Percentiles rank a stretch among this genome's conserved stretches.
These are phyloP conservation scores for Peromyscus eremicus DNA, from an alignment of 2,797 vertebrate genomes.

Conservation along the genomic window DNA sequence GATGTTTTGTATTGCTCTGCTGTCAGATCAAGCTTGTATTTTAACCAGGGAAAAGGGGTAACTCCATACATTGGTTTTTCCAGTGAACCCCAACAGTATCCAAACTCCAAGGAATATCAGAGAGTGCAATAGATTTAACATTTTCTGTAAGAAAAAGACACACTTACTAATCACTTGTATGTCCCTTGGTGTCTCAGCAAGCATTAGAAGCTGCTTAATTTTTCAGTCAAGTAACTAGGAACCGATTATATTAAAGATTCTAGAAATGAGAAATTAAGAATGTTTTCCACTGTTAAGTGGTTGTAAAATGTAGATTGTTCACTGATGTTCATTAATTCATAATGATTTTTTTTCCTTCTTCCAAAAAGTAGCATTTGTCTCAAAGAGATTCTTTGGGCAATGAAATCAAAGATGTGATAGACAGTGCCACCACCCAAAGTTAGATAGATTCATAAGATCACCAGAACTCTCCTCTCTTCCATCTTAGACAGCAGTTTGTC, in stretches of 20 bases:
- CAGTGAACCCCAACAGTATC: conserved; percentile 85
- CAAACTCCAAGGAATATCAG: conserved; percentile 87
- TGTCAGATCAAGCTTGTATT: conserved; percentile 72
- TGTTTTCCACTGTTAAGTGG: conserved; percentile 45
- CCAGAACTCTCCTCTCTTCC: neutral
- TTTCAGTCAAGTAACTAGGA: conserved; percentile 63
- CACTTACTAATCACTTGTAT: conserved; percentile 81
- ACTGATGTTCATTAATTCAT: conserved; percentile 48
- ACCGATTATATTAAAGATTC: conserved; percentile 66
- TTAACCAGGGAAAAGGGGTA: conserved; percentile 82
- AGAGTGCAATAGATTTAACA: conserved; percentile 85
- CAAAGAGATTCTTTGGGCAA: neutral
- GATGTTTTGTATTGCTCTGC: conserved; percentile 72
- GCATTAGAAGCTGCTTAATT: conserved; percentile 76
- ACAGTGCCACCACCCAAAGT: neutral
- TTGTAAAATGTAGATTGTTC: conserved; percentile 45
- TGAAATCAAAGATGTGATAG: neutral
- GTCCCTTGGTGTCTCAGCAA: conserved; percentile 81
- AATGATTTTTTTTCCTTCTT: neutral
- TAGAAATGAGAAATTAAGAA: conserved; percentile 69
- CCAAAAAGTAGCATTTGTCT: conserved; percentile 12
- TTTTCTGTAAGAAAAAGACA: conserved; percentile 87
- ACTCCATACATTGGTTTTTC: conserved; percentile 81
- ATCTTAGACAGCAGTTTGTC: neutral
- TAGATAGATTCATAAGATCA: neutral